Conservation (phyloP, 2,113 vertebrate genomes). For the Piaya cayana region DNA sequence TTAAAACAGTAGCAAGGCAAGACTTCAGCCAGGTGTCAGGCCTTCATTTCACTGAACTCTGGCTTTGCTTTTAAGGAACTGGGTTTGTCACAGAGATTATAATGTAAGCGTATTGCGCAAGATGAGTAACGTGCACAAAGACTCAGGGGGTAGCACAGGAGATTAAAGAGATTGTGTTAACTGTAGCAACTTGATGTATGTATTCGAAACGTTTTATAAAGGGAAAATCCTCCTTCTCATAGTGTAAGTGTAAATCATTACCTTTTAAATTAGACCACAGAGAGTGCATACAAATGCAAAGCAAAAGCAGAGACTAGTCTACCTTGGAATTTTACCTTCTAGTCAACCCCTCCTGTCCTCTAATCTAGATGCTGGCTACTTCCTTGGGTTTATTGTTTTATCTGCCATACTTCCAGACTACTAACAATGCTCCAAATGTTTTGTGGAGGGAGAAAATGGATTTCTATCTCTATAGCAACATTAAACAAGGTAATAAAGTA, state of each 20-base stretch:
- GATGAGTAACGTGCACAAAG: background rate
- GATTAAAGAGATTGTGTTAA: background rate
- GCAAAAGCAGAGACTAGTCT: background rate
- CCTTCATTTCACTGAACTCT: background rate
- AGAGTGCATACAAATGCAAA: background rate
- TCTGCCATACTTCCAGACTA: too few species aligned
- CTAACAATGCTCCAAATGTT: background rate
- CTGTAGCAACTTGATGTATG: background rate
- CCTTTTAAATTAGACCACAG: too few species aligned
- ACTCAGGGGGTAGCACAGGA: background rate
- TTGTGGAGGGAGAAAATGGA: background rate
- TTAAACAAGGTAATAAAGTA: background rate
- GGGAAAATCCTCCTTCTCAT: background rate
- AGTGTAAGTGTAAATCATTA: background rate
- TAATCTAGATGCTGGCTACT: background rate
- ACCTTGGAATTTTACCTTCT: background rate
- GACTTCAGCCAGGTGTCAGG: background rate
- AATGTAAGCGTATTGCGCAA: background rate
- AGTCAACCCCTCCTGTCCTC: background rate
- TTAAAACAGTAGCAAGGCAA: rapidly evolving
- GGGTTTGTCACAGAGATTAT: background rate
- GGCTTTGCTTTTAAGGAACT: background rate
- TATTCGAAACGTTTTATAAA: background rate
- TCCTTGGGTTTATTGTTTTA: background rate
- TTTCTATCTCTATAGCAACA: background rate